Evolutionary conservation across 2,113 vertebrate species (phyloP).

Genomic region (Telmatochromis sp.): DNA sequence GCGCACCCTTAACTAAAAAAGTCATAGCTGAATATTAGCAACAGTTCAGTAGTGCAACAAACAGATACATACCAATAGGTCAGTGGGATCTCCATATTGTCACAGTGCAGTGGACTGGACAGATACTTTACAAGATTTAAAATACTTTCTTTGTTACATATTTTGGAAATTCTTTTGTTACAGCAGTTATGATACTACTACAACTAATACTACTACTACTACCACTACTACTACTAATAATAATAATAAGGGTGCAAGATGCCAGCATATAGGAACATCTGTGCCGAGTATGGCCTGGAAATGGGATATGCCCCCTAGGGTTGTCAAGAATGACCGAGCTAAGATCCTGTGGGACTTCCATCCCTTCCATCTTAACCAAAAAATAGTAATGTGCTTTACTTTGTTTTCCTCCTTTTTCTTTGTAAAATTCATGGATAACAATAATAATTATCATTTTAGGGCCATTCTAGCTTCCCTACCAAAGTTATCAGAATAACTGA

Average conservation of each 20-base stretch:
- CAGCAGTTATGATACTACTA: not conserved
- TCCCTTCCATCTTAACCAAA: not conserved
- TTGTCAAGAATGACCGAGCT: not conserved
- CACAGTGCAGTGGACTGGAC: not conserved
- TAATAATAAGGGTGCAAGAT: not conserved
- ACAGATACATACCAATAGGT: not conserved
- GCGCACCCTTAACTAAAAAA: not conserved
- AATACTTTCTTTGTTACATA: not conserved
- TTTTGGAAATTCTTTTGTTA: not conserved
- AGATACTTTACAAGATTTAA: not conserved
- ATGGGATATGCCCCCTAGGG: not conserved
- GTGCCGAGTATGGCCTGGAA: not conserved
- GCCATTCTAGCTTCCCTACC: not conserved
- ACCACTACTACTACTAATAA: accelerated
- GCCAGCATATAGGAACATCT: not conserved
- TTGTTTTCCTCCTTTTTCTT: not conserved
- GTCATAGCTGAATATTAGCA: not conserved
- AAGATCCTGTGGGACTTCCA: not conserved
- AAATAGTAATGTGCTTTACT: not conserved
- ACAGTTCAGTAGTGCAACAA: not conserved
- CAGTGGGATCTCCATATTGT: not conserved
- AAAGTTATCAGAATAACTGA: not conserved
- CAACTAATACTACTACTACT: not conserved
- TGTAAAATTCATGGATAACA: not conserved
- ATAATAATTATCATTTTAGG: not conserved